Evolutionary conservation across 2,113 vertebrate genomes (phyloP).

Genomic region (Burhinus oedicnemus): DNA sequence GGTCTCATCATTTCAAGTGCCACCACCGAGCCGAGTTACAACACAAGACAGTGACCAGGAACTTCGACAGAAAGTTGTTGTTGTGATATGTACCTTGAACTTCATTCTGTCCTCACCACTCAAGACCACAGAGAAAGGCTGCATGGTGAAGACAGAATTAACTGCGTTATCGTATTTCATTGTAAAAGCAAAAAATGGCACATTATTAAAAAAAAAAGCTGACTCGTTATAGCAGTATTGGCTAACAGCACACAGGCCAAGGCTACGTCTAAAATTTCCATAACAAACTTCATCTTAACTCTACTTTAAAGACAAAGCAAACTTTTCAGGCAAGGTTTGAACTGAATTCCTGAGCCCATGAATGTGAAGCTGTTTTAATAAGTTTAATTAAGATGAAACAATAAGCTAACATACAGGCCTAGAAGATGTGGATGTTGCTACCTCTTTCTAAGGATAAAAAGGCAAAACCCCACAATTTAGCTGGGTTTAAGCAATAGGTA

Average conservation of each 20-base stretch:
- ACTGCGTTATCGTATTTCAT: background rate
- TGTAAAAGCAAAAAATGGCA: background rate
- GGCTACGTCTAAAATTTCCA: background rate
- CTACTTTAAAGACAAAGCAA: background rate
- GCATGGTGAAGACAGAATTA: background rate
- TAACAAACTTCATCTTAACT: background rate
- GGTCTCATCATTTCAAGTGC: background rate
- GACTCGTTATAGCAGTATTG: background rate
- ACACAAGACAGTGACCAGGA: background rate
- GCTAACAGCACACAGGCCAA: background rate
- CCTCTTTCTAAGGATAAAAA: background rate
- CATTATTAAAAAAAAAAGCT: background rate
- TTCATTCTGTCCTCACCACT: background rate
- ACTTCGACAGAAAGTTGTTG: background rate
- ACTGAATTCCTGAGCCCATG: background rate
- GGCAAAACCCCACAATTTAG: accelerated
- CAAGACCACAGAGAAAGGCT: background rate
- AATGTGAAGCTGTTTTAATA: background rate
- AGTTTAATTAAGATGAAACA: background rate
- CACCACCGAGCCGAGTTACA: background rate
- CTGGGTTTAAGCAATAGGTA: background rate
- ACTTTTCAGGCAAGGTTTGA: background rate
- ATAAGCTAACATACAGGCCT: background rate
- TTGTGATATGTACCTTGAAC: background rate
- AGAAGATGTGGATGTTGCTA: background rate